Evolutionary conservation across 2,113 vertebrate genomes (phyloP), one percentile per base, ranked within the genome.

Genomic region (Seriola quinqueradiata): DNA sequence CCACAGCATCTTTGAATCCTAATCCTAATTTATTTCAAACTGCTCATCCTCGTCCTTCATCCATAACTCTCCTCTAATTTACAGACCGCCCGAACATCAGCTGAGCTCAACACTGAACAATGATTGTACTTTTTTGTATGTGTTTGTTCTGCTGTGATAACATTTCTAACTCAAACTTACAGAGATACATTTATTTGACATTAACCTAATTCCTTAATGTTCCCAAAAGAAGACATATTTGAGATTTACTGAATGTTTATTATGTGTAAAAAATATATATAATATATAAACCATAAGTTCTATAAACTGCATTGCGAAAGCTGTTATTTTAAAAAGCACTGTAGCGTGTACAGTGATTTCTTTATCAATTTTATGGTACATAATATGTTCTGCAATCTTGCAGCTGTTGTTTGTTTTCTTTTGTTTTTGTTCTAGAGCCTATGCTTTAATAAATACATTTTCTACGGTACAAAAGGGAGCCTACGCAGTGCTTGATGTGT

Each of bases 381-480:
- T 76, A 70, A 93, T 94, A 89, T 94, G 89, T 95, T 93, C 93
- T 95, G 94, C 93, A 92, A 85, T 93, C 81, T 85, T 95, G 93
- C 93, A 93, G 93, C 68, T 90, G 83, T 88, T 92, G 61, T 81
- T 81, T 17, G 5, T 85, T 46, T 85, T 59, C 21, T 78, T 89
- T 68, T 79, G 71, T 87, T 92, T 90, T 32, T 90, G 85, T 92
- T 93, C 76, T 92, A 86, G 80, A 91, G 89, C 89, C 78, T 83
- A 91, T 93, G 94, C 91, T 95, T 94, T 94, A 95, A 95, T 95
- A 95, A 95, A 95, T 85, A 87, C 73, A 59, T 94, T 95, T 95
- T 94, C 82, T 94, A 94, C 70, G 28, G 79, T 88, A 90, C 73
- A 82, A 88, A 88, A 68, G 75, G 70, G 81, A 87, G 77, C 70